Base-by-base conservation (phyloP, 2,113 vertebrate species). In the Deroptyus accipitrinus region DNA sequence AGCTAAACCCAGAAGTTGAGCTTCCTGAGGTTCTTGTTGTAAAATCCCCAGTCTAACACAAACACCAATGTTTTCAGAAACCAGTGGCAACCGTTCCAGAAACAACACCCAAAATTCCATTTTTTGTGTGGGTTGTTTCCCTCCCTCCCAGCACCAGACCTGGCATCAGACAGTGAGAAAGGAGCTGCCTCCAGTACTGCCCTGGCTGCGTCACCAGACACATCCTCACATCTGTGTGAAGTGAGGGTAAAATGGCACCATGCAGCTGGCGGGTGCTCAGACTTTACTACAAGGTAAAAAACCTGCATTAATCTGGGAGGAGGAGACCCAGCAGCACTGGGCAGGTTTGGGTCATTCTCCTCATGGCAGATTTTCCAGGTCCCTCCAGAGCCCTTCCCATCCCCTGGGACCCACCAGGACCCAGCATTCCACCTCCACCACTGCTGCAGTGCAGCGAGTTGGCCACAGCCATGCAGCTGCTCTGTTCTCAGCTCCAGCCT, bases 381-480 rank as follows among this genome's bases (percentile, higher is more conserved):
- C 6, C 14, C 52, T 68, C 57, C 20, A 33, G 48, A 88, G 55
- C 31, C 68, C 15, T 62, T 74, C 17, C 59, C 28, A 27, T 17
- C 51, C 66, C 22, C 16, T 31, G 28, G 30, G 25, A 55, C 33
- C 13, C 55, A 73, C 12, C 11, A 57, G 10, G 33, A 67, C 2
- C 22, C 28, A 25, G n/a, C 12, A 1, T 30, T 17, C 20, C 33
- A 59, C 5, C 66, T 62, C 18, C 55, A 25, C 41, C 52, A 4
- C 10, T 39, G 27, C 85, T 59, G 16, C 0, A 0, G 61, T 28
- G 49, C 64, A 81, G 33, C 0, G 0, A 18, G 55, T 4, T 64
- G 57, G 3, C 16, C 0, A 20, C 3, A 46, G 52, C n/a, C 59
- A 63, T 35, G 33, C 39, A 70, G 73, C 52, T 25, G 35, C 73